These are phyloP conservation scores for Tetheella fluctuosa DNA, from an alignment of 2,888 invertebrate species.

Conservation along the genomic window DNA sequence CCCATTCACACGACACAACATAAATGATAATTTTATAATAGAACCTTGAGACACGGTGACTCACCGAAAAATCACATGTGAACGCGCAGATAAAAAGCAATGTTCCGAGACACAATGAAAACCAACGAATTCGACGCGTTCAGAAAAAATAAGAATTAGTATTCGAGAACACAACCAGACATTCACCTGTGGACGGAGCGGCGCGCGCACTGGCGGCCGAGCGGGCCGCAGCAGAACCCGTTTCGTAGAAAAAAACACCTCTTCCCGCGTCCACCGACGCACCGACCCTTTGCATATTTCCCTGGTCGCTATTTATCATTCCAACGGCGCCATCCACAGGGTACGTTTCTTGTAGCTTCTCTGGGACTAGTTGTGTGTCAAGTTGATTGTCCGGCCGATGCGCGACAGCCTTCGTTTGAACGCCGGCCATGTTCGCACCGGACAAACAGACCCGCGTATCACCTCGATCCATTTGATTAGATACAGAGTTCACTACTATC, in stretches of 20 bases:
- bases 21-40: slow-evolving; percentile 27
- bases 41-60: slow-evolving; percentile 18
- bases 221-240: slow-evolving; percentile 81
- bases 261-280: slow-evolving; percentile 73
- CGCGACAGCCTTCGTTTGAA: slow-evolving; percentile 36
- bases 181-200: slow-evolving; percentile 79
- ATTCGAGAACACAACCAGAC: slow-evolving; percentile 64
- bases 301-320: slow-evolving; percentile 72
- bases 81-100: slow-evolving; percentile 31
- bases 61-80: slow-evolving; percentile 19
- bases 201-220: slow-evolving; percentile 85
- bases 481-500: slow-evolving; percentile 21
- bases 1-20: slow-evolving; percentile 57
- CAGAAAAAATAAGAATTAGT: slow-evolving; percentile 42
- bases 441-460: slow-evolving; percentile 44
- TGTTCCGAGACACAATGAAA: slow-evolving; percentile 33
- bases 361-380: slow-evolving; percentile 77
- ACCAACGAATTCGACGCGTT: slow-evolving; percentile 36
- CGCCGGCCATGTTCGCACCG: slow-evolving; percentile 35
- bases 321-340: slow-evolving; percentile 54
- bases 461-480: slow-evolving; percentile 48
- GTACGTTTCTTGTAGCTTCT: slow-evolving; percentile 69
- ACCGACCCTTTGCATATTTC: slow-evolving; percentile 78
- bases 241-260: slow-evolving; percentile 85
- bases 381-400: slow-evolving; percentile 57